These are phyloP conservation scores for Peribatodes rhomboidaria DNA, from an alignment of 2,888 invertebrate genomes.

Conservation along the genomic window DNA sequence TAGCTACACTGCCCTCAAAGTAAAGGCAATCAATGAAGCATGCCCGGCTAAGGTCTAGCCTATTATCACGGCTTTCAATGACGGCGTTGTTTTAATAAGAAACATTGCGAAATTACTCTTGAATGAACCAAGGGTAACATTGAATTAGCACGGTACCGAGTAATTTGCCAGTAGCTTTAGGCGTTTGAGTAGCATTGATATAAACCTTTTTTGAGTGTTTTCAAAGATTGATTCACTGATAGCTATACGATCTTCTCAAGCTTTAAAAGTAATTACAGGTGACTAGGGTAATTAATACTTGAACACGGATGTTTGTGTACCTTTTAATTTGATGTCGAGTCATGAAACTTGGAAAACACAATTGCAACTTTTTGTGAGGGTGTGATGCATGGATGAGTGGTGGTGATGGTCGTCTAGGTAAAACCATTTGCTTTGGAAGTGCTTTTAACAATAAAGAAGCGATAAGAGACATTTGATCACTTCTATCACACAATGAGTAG, in stretches of 20 bases:
- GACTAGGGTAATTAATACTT: constrained; percentile 36
- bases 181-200: background rate
- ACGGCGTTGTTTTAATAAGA: constrained; percentile 35
- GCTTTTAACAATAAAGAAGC: too few relatives aligned
- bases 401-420: background rate
- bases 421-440: background rate
- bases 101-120: constrained; percentile 56
- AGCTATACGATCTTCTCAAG: background rate
- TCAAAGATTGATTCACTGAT: constrained; percentile 11
- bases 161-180: too few relatives aligned
- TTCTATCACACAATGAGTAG: too few relatives aligned
- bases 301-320: constrained; percentile 41
- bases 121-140: constrained; percentile 30
- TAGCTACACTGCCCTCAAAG: constrained; percentile 59
- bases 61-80: constrained; percentile 62
- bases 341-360: constrained; percentile 37
- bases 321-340: constrained; percentile 25
- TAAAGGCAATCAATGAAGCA: constrained; percentile 58
- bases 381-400: constrained; percentile 8
- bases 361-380: constrained; percentile 5
- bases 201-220: background rate
- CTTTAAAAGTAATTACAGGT: constrained; percentile 22
- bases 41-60: constrained; percentile 61
- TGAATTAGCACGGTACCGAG: constrained; percentile 11
- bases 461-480: too few relatives aligned